Conservation (phyloP, 2,888 invertebrate species). For the Aspidiotus rigidus region DNA sequence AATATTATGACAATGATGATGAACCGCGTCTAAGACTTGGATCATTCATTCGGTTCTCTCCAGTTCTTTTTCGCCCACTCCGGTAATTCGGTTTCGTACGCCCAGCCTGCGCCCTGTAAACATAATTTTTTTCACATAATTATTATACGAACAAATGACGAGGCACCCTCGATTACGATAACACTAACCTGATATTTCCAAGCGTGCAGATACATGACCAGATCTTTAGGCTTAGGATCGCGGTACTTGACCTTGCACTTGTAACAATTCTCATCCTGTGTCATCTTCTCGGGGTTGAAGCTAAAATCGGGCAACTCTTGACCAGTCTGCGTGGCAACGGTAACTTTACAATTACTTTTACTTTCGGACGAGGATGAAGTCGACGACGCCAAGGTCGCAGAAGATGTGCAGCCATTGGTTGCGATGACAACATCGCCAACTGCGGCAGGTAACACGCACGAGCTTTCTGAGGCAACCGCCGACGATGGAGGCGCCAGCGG, state of each 20-base stretch:
- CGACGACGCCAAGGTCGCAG: constrained; percentile 45
- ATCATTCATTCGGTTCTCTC: constrained; percentile 56
- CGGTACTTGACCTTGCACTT: constrained; percentile 86
- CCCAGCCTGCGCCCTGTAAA: constrained; percentile 83
- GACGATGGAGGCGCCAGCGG: constrained; percentile 27
- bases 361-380: constrained; percentile 42
- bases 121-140: constrained; percentile 6
- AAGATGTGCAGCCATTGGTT: constrained; percentile 40
- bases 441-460: constrained; percentile 42
- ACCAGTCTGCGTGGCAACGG: constrained; percentile 78
- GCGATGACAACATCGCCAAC: no score
- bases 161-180: background rate
- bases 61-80: constrained; percentile 85
- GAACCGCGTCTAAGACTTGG: background rate
- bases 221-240: constrained; percentile 82
- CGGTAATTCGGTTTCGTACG: constrained; percentile 83
- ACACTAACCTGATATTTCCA: constrained; percentile 72
- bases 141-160: background rate
- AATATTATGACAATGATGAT: constrained; percentile 1
- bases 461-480: background rate
- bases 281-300: constrained; percentile 62
- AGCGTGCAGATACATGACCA: constrained; percentile 93
- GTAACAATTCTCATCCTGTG: constrained; percentile 77
- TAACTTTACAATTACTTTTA: constrained; percentile 49
- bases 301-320: constrained; percentile 61